Evolutionary conservation across 2,888 invertebrate species (phyloP), one percentile per base, ranked within the genome.

Genomic region (Leucozona laternaria): DNA sequence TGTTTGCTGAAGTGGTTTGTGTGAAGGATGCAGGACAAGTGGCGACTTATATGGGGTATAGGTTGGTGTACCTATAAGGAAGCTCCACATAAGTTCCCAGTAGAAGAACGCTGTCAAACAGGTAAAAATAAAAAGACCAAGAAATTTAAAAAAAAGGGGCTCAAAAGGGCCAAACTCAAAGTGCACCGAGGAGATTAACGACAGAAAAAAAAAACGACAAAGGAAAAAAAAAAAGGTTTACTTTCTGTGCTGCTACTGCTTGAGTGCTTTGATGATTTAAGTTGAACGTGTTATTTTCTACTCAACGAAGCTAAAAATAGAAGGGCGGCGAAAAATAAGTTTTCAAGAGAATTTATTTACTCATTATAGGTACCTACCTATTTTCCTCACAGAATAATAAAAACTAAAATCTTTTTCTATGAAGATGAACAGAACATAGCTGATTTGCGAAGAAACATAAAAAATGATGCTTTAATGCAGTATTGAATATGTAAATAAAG

Each of bases 151-250:
- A 34, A n/a, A 37, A 48, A 22, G 22, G 43, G 43, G 17, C 37
- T 55, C 20, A 71, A 79, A 71, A 79, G 55, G 77, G 28, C 40
- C 20, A 62, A 70, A 70, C 60, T 57, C 40, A 55, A 62, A 72
- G 71, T 53, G 20, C 50, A 71, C 20, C 13, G 20, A 13, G 43
- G 55, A 55, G 66, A 66, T 55, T 66, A 66, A 66, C 55, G 40
- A 45, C 10, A 79, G 53, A 53, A 60, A 40, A 53, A 17, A 11
- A 53, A 22, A 13, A 48, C 45, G 20, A 57, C 17, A 48, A 34
- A n/a, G 48, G 20, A 11, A 22, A 20, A 50, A 10, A 48, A 2
- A 17, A 58, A 28, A 8, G 1, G 20, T 37, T 22, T 22, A 3
- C 15, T 58, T 68, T 77, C 25, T 48, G 31, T 20, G 13, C 4